These are phyloP conservation scores for Charanyca ferruginea DNA, from an alignment of 2,888 invertebrate species.

Conservation along the genomic window DNA sequence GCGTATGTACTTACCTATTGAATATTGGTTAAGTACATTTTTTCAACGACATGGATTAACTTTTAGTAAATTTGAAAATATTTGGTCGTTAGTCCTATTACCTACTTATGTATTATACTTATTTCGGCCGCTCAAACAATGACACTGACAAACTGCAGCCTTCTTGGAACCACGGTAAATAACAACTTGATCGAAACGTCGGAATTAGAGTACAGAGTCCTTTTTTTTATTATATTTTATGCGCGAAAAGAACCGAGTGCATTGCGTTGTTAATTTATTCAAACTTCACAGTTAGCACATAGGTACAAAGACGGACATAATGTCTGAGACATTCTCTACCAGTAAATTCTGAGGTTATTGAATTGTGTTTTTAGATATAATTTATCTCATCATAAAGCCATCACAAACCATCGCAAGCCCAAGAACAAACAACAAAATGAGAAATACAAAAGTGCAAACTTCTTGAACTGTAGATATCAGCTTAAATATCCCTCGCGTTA, in stretches of 20 bases:
- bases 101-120: too few species aligned
- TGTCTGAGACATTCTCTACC: too few species aligned
- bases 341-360: too few species aligned
- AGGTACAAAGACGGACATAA: too few species aligned
- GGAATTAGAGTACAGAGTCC: background rate
- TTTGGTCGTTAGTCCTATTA: too few species aligned
- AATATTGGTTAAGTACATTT: background rate
- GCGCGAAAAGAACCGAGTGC: background rate
- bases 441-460: conserved; percentile 68
- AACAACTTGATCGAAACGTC: background rate
- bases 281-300: too few species aligned
- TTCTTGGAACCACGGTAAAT: background rate
- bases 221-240: background rate
- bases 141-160: background rate
- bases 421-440: conserved; percentile 58
- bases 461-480: conserved; percentile 71
- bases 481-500: conserved; percentile 80
- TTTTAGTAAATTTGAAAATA: too few species aligned
- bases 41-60: background rate
- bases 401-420: conserved; percentile 22
- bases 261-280: too few species aligned
- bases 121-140: background rate
- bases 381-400: conserved; percentile 18
- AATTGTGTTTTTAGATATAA: conserved; percentile 1
- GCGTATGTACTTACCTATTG: background rate